Conservation (phyloP, 2,888 invertebrate genomes). For the Galerucella nymphaeae region DNA sequence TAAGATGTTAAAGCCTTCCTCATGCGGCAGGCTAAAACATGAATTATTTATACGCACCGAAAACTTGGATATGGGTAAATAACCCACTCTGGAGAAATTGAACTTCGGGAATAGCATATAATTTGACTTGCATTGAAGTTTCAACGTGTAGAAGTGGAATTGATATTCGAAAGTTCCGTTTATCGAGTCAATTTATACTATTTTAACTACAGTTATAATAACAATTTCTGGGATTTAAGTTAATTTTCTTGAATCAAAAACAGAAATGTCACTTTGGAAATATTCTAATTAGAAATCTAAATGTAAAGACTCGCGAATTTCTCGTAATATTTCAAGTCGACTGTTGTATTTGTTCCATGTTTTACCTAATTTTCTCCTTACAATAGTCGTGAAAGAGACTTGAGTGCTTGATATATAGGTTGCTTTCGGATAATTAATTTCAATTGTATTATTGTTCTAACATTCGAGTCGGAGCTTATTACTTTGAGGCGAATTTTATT, state of each 20-base stretch:
- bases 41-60: conserved; percentile 30
- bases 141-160: conserved; percentile 28
- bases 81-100: conserved; percentile 35
- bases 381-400: conserved; percentile 38
- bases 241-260: no score
- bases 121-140: conserved; percentile 36
- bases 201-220: background rate
- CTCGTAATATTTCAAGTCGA: background rate
- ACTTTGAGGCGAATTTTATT: conserved; percentile 35
- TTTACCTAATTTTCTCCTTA: conserved; percentile 39
- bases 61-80: conserved; percentile 36
- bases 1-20: conserved; percentile 25
- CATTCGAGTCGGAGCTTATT: conserved; percentile 36
- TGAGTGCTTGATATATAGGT: conserved; percentile 33
- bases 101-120: conserved; percentile 25
- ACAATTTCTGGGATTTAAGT: no score
- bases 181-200: conserved; percentile 5
- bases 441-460: conserved; percentile 41
- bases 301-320: background rate
- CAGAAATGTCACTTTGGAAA: background rate
- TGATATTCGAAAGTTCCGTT: conserved; percentile 30
- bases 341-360: conserved; percentile 36
- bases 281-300: background rate
- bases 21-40: conserved; percentile 24
- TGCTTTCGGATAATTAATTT: conserved; percentile 44